Evolutionary conservation across 2,797 vertebrate genomes (phyloP), one percentile per base, ranked within the genome.

Genomic region (Ispidina lecontei): DNA sequence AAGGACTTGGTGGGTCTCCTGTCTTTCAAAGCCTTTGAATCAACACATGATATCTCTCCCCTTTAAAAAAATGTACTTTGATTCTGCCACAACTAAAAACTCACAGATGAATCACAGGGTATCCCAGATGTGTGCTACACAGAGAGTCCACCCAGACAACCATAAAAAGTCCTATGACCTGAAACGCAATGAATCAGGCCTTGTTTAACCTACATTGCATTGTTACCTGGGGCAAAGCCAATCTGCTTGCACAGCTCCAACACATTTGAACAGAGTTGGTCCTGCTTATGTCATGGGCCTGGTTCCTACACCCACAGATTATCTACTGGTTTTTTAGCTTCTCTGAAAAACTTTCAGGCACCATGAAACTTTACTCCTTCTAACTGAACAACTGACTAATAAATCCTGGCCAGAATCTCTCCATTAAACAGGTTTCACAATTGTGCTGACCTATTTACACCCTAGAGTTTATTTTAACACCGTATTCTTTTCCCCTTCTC

Each of bases 391-490:
- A 35, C 14, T 46, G 13, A 46, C 43, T 77, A 80, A 78, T 29
- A 39, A 84, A 78, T 62, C 13, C 23, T 56, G 41, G 47, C 17
- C 81, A 72, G 33, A 87, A 73, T 46, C 12, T 86, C 59, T 44
- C 29, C 29, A 47, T 51, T 68, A 87, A 89, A 90, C 56, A 84
- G 22, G 55, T 63, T 89, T 84, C 65, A 89, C 12, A 0, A 78
- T 69, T 67, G 51, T 80, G 28, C 51, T 89, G 88, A 74, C 23
- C 51, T 72, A 85, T 91, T 93, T 90, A 81, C 93, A 94, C 59
- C 51, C 62, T 74, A 52, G 51, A 77, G 75, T 84, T 94, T 92
- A 64, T 87, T 87, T 93, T 80, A 92, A 89, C 80, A 83, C 4
- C 10, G 18, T 25, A 68, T 35, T 76, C 64, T 87, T 67, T 10